These are phyloP conservation scores for Thymelicus acteon DNA, from an alignment of 2,888 invertebrate genomes.

Conservation along the genomic window DNA sequence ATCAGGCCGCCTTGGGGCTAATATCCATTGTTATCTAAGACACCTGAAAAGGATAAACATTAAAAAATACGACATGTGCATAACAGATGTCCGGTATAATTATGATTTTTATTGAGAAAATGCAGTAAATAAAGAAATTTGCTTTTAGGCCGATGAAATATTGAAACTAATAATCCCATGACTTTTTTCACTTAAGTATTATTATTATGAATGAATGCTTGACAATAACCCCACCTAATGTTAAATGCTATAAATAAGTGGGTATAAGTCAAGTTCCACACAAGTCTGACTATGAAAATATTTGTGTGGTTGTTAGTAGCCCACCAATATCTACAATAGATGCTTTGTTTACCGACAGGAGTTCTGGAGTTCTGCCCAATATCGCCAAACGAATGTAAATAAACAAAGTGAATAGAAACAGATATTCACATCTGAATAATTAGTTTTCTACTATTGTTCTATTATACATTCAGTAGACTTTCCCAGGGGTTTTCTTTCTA, in stretches of 20 bases:
- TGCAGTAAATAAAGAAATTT: too few relatives aligned
- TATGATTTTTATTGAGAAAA: not conserved
- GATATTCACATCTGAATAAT: constrained; percentile 17
- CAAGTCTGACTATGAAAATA: not conserved
- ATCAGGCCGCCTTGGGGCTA: too few relatives aligned
- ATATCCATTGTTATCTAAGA: not conserved
- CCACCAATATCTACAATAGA: not conserved
- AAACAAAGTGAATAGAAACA: constrained; percentile 27
- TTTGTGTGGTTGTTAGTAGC: not conserved
- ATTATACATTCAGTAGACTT: not conserved
- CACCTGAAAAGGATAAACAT: constrained; percentile 1
- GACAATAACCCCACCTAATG: too few relatives aligned
- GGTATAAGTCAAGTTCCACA: not conserved
- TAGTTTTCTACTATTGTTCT: constrained; percentile 27
- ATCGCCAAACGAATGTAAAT: constrained; percentile 19
- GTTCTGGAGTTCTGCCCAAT: constrained; percentile 26
- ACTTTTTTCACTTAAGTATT: too few relatives aligned
- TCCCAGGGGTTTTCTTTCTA: constrained; percentile 16
- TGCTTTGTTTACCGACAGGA: not conserved
- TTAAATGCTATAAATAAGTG: too few relatives aligned
- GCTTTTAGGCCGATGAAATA: too few relatives aligned
- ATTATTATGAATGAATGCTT: too few relatives aligned
- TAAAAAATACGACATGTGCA: not conserved
- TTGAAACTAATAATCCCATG: too few relatives aligned
- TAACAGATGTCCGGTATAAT: not conserved